Percentiles rank a stretch among this genome's conserved stretches.
Evolutionary conservation across 2,888 invertebrate genomes (phyloP).

Genomic region (Teleogryllus oceanicus): DNA sequence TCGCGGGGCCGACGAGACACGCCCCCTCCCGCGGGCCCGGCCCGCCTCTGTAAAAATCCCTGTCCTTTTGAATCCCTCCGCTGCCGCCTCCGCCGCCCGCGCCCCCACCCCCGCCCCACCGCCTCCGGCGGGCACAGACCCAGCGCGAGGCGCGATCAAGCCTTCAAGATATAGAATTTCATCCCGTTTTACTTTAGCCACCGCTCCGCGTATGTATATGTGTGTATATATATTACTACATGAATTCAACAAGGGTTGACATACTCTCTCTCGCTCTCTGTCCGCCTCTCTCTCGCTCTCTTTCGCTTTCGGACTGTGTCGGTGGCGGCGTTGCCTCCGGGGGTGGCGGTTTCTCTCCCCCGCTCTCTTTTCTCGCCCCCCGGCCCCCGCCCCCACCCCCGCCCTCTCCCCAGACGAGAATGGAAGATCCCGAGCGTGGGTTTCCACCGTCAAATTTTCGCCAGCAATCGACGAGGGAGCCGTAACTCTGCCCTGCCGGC

Average conservation of each 20-base stretch:
- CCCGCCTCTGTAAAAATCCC: not conserved
- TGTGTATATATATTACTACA: slow-evolving; percentile 1
- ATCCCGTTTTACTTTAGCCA: slow-evolving; percentile 21
- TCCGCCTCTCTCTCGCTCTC: slow-evolving; percentile 19
- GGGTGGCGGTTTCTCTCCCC: not conserved
- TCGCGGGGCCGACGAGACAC: not conserved
- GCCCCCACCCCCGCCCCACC: not conserved
- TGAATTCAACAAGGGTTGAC: slow-evolving; percentile 11
- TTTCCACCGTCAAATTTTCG: slow-evolving; percentile 33
- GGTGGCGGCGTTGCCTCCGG: not conserved
- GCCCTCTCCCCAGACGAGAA: not conserved
- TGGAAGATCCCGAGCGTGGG: slow-evolving; percentile 18
- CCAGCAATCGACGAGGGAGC: slow-evolving; percentile 36
- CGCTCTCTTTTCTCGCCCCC: not conserved
- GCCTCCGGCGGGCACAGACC: not conserved
- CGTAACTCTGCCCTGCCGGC: slow-evolving; percentile 33
- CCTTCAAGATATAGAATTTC: slow-evolving; percentile 23
- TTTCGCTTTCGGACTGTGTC: not conserved
- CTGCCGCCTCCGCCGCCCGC: too few relatives aligned
- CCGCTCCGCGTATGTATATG: not conserved
- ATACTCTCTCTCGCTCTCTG: not conserved
- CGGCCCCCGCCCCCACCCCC: not conserved
- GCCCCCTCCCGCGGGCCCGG: not conserved
- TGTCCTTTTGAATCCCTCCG: slow-evolving; percentile 12
- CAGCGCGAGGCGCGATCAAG: slow-evolving; percentile 18